Base-by-base conservation (phyloP, 2,113 vertebrate genomes). In the Mobula hypostoma region DNA sequence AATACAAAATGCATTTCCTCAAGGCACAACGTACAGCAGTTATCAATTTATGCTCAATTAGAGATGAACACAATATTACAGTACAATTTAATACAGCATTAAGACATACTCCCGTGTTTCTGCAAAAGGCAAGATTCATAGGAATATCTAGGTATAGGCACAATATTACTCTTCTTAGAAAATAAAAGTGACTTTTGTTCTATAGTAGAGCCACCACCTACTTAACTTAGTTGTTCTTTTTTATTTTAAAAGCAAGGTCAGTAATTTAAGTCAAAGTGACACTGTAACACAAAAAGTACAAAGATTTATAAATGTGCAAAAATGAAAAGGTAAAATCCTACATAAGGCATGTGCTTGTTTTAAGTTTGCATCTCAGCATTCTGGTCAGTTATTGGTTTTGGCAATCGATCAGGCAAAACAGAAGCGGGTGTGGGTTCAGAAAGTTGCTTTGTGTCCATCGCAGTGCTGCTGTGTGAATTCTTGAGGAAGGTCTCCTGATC, bases 1-100 rank as follows among this genome's bases (percentile, higher is more conserved):
- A 82, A 82, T 93, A 93, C 85, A 93, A 93, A 93, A 93, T 93
- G 70, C 9, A 97, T 96, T 96, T 95, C 97, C 96, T 97, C 96
- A 97, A 98, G 97, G 98, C 98, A 99, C 97, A 96, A 96, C 95
- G 70, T 29, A 97, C 95, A 97, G 97, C 96, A 94, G 48, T 72
- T 94, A 85, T 56, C 36, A 94, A 80, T 36, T 85, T 94, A 48
- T 82, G 21, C 21, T 74, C 66, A 32, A 40, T 76, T 70, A 56
- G 70, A 93, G 36, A 93, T 74, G 24, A 29, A 93, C 27, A 93
- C 91, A 24, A 72, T 48, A 93, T 93, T 74, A 93, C 90, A 48
- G 70, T 93, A 93, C 36, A 56, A 14, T 74, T 93, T 74, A 93
- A 76, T 93, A 93, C 91, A 93, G 36, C 70, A 95, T 95, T 95